These are phyloP conservation scores for Stichodactyla helianthus DNA, from an alignment of 64 coral and sea anemone genomes.

Conservation along the genomic window DNA sequence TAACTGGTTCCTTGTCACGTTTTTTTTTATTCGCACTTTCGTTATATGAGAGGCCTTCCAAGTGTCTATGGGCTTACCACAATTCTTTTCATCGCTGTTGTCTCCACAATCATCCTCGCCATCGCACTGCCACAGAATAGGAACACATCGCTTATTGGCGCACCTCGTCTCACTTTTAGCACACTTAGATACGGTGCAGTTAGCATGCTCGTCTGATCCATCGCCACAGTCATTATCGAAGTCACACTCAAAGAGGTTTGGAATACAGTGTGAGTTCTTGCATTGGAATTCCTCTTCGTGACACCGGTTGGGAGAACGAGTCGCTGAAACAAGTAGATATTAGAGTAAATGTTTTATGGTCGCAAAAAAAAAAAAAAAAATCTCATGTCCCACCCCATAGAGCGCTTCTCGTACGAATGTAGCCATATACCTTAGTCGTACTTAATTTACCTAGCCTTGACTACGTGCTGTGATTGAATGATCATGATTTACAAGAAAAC, in stretches of 20 bases:
- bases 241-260: slow-evolving; percentile 45
- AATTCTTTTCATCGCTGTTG: slow-evolving; percentile 25
- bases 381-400: no score
- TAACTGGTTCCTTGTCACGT: no score
- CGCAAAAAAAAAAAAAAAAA: no score
- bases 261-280: slow-evolving; percentile 63
- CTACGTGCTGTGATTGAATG: no score
- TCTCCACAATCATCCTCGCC: slow-evolving; percentile 42
- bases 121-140: slow-evolving; percentile 33
- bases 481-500: no score
- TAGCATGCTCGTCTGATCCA: slow-evolving; percentile 42
- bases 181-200: slow-evolving; percentile 32
- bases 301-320: background rate
- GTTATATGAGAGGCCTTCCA: background rate
- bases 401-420: no score
- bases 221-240: slow-evolving; percentile 53
- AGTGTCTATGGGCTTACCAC: background rate
- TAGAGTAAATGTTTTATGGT: no score
- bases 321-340: background rate
- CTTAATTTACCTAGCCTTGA: no score
- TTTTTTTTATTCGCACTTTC: no score
- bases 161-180: slow-evolving; percentile 29
- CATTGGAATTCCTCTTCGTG: slow-evolving; percentile 42
- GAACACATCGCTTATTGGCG: slow-evolving; percentile 38
- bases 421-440: no score